Evolutionary conservation across 2,113 vertebrate species (phyloP).

Genomic region (Pimephales promelas): DNA sequence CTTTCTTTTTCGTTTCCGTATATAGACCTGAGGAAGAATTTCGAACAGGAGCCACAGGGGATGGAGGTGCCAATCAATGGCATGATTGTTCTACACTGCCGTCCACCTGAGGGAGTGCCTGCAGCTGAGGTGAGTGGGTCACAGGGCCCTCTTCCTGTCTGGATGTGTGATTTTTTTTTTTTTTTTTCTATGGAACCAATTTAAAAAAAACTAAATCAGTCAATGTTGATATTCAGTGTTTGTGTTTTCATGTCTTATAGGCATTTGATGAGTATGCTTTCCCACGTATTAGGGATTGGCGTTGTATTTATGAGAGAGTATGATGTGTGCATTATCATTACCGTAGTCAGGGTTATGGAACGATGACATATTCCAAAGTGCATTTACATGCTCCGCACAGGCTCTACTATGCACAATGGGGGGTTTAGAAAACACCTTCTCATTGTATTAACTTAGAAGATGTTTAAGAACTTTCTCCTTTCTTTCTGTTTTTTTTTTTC

Average conservation of each 20-base stretch:
- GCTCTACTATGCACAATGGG: neutral
- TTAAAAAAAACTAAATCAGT: neutral
- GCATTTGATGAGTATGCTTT: constrained; percentile 10
- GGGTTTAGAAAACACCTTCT: too few species aligned
- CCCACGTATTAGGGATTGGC: neutral
- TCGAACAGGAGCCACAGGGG: constrained; percentile 95
- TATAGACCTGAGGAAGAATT: constrained; percentile 93
- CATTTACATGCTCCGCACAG: constrained; percentile 7
- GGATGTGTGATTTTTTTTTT: constrained; percentile 9
- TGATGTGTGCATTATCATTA: constrained; percentile 19
- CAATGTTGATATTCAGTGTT: neutral
- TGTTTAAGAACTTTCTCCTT: constrained; percentile 3
- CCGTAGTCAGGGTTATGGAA: neutral
- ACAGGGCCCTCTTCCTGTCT: neutral
- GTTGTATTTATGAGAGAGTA: neutral
- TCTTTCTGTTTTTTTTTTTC: neutral
- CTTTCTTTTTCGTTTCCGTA: constrained; percentile 3
- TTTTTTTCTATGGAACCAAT: neutral
- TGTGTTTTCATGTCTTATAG: neutral
- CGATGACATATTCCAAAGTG: neutral
- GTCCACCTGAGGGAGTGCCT: constrained; percentile 95
- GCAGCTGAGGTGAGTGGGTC: constrained; percentile 84
- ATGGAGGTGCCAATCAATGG: constrained; percentile 95
- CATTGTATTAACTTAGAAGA: neutral
- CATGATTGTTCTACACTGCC: constrained; percentile 96